Conservation (phyloP, 2,888 invertebrate species). For the Xestia c-nigrum region DNA sequence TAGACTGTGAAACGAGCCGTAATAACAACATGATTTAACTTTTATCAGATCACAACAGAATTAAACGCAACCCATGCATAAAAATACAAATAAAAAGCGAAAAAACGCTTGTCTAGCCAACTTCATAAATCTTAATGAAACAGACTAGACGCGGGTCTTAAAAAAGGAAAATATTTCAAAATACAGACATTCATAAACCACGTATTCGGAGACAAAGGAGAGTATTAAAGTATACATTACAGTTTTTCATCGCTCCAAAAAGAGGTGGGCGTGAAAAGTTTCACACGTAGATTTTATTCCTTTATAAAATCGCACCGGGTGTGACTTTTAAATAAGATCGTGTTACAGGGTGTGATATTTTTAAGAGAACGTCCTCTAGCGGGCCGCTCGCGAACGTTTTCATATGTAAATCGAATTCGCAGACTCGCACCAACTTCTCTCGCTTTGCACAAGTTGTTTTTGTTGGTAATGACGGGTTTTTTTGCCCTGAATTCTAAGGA, state of each 20-base stretch:
- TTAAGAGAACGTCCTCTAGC: slow-evolving; percentile 73
- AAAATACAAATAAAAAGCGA: slow-evolving; percentile 47
- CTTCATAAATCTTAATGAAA: slow-evolving; percentile 63
- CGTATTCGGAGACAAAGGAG: slow-evolving; percentile 71
- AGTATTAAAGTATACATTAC: slow-evolving; percentile 65
- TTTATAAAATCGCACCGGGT: slow-evolving; percentile 79
- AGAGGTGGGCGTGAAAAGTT: slow-evolving; percentile 62
- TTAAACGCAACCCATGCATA: slow-evolving; percentile 46
- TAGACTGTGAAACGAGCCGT: slow-evolving; percentile 17
- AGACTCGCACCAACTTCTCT: slow-evolving; percentile 60
- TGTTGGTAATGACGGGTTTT: slow-evolving; percentile 71
- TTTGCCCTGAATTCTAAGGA: slow-evolving; percentile 65
- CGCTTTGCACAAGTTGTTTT: slow-evolving; percentile 66
- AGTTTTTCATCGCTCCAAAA: slow-evolving; percentile 62
- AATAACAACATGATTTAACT: slow-evolving; percentile 29
- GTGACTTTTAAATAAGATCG: slow-evolving; percentile 85
- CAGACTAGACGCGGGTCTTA: slow-evolving; percentile 40
- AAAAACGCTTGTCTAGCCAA: slow-evolving; percentile 56
- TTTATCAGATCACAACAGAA: slow-evolving; percentile 41
- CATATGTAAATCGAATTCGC: slow-evolving; percentile 81
- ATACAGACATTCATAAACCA: slow-evolving; percentile 46
- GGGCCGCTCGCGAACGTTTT: slow-evolving; percentile 74
- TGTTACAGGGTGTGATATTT: slow-evolving; percentile 76
- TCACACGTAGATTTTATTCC: slow-evolving; percentile 71
- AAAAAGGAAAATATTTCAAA: slow-evolving; percentile 42